Evolutionary conservation across 2,797 vertebrate genomes (phyloP).

Genomic region (Pipistrellus kuhlii): DNA sequence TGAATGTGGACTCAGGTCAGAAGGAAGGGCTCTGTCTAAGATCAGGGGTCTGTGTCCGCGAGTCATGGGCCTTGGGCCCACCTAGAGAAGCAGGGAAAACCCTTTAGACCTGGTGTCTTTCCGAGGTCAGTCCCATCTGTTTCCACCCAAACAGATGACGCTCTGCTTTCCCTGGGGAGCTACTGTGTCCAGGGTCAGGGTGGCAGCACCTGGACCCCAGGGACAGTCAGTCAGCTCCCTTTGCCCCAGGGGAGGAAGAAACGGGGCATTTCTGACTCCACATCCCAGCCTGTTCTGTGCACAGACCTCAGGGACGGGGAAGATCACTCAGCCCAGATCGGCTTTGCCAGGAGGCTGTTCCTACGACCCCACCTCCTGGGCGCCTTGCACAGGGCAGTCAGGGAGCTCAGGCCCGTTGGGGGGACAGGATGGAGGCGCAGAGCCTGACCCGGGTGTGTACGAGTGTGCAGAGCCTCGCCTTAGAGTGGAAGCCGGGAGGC

Average conservation of each 20-base stretch:
- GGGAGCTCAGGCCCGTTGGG: background rate
- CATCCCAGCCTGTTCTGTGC: background rate
- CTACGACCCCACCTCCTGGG: background rate
- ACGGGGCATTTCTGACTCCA: background rate
- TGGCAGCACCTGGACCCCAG: background rate
- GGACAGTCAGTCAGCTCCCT: too few relatives aligned
- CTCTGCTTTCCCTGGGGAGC: background rate
- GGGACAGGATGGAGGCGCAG: background rate
- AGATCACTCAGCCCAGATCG: background rate
- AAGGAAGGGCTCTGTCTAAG: background rate
- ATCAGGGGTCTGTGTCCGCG: background rate
- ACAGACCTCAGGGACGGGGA: background rate
- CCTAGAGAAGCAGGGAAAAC: background rate
- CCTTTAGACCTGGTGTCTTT: background rate
- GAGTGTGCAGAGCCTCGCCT: background rate
- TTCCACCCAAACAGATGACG: background rate
- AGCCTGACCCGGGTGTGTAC: background rate
- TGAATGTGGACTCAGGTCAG: background rate
- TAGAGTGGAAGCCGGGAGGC: background rate
- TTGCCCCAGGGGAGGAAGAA: background rate
- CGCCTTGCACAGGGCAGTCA: background rate
- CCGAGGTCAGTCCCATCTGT: background rate
- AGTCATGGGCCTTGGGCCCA: background rate
- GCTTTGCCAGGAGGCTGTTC: background rate
- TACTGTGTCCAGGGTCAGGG: background rate